Conservation (phyloP, 2,113 vertebrate genomes). For the zebrafish (Danio rerio) region GRCz12tu NC_133189.1:2292501-2293000, state of each 20-base stretch:
- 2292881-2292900: slow-evolving; percentile 38
- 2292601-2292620: slow-evolving; percentile 35
- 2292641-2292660: slow-evolving; percentile 20
- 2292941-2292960: slow-evolving; percentile 33
- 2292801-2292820: slow-evolving; percentile 52
- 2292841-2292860: slow-evolving; percentile 59
- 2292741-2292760: slow-evolving; percentile 34
- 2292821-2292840: slow-evolving; percentile 54
- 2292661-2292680: slow-evolving; percentile 24
- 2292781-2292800: slow-evolving; percentile 52
- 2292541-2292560: slow-evolving; percentile 61
- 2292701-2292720: slow-evolving; percentile 60
- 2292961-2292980: neutral
- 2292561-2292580: slow-evolving; percentile 51
- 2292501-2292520: slow-evolving; percentile 71
- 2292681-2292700: slow-evolving; percentile 50
- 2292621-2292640: slow-evolving; percentile 24
- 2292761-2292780: slow-evolving; percentile 25
- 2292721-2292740: slow-evolving; percentile 49
- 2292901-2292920: slow-evolving; percentile 34
- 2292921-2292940: slow-evolving; percentile 26
- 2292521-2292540: slow-evolving; percentile 57
- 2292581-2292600: slow-evolving; percentile 35
- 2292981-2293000: slow-evolving; percentile 30
- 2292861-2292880: slow-evolving; percentile 54